Evolutionary conservation across 2,888 invertebrate genomes (phyloP).

Genomic region (Deilephila elpenor): DNA sequence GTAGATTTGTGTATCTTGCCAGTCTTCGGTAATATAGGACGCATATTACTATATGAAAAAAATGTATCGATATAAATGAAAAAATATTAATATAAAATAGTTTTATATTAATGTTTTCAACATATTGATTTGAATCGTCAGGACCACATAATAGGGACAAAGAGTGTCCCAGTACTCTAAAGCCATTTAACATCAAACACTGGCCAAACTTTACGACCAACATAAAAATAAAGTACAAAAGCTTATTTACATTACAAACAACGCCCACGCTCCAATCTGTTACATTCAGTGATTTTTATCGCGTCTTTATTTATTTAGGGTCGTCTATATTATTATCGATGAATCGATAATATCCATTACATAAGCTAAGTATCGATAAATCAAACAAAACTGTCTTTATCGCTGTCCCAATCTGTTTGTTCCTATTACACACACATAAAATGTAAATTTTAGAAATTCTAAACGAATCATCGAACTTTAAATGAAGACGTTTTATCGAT

Average conservation of each 20-base stretch:
- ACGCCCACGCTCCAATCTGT: constrained; percentile 48
- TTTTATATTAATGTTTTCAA: not conserved
- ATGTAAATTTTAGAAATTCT: constrained; percentile 25
- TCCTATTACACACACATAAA: constrained; percentile 38
- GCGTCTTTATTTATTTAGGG: constrained; percentile 59
- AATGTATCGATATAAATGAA: too few relatives aligned
- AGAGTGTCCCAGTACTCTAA: constrained; percentile 2
- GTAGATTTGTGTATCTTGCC: too few relatives aligned
- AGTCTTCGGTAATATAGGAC: too few relatives aligned
- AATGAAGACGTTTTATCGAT: constrained; percentile 2
- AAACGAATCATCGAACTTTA: constrained; percentile 21
- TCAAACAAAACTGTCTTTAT: constrained; percentile 52
- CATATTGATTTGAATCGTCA: constrained; percentile 4
- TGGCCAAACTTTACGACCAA: constrained; percentile 34
- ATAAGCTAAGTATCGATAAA: constrained; percentile 56
- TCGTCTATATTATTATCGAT: constrained; percentile 60
- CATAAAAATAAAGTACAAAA: constrained; percentile 36
- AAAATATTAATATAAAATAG: too few relatives aligned
- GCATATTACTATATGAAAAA: too few relatives aligned
- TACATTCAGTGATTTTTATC: constrained; percentile 47
- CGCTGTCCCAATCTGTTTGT: constrained; percentile 27
- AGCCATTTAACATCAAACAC: constrained; percentile 35
- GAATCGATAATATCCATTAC: constrained; percentile 59
- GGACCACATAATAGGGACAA: not conserved
- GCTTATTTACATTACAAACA: constrained; percentile 46